phyloP scores from a whole-genome alignment of 2,888 invertebrate species.

The Halictus quadricinctus region DNA sequence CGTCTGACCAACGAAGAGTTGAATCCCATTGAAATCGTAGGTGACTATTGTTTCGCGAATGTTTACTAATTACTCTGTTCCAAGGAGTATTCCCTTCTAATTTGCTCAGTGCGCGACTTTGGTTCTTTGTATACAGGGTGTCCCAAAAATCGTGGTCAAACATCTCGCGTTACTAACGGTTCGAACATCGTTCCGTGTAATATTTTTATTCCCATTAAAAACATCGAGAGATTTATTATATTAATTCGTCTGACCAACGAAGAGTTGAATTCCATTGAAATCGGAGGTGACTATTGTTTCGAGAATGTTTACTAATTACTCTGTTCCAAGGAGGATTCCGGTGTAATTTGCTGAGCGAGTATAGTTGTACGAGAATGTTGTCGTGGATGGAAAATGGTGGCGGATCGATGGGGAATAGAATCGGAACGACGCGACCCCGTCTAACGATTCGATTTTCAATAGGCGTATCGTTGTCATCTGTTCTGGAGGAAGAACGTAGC shows the following conservation, averaged over 20 bases:
- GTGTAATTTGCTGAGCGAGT: not conserved
- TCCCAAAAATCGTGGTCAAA: rapidly evolving
- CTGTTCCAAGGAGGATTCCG: not conserved
- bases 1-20: not conserved
- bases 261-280: not conserved
- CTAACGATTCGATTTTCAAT: conserved; percentile 51
- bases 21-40: not conserved
- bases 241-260: not conserved
- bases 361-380: not conserved
- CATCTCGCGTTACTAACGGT: too few relatives aligned
- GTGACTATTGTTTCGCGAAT: not conserved
- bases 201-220: too few relatives aligned
- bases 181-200: not conserved
- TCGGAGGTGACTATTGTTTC: not conserved
- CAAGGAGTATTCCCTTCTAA: too few relatives aligned
- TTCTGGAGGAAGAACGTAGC: conserved; percentile 29
- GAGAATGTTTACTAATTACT: too few relatives aligned
- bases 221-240: too few relatives aligned
- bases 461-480: conserved; percentile 48
- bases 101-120: not conserved
- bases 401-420: conserved; percentile 29
- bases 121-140: not conserved
- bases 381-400: not conserved
- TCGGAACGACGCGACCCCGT: conserved; percentile 13
- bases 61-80: too few relatives aligned